A percentile compares a stretch with the other conserved stretches of the same genome.
These are phyloP conservation scores for Coleophora flavipennella DNA, from an alignment of 2,888 invertebrate genomes.

Conservation along the genomic window DNA sequence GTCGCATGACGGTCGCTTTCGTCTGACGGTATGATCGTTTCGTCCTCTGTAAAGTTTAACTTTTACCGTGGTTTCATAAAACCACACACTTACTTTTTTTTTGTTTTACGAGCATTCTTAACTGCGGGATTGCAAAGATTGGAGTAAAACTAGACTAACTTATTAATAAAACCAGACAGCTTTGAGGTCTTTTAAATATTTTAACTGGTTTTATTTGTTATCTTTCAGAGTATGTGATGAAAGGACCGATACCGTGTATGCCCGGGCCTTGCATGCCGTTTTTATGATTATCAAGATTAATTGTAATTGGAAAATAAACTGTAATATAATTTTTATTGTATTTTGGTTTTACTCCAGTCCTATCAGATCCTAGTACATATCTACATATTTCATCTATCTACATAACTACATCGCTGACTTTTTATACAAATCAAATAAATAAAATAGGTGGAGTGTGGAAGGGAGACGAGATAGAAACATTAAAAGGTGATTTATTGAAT, in stretches of 20 bases:
- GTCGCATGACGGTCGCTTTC: no score
- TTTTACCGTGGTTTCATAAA: no score
- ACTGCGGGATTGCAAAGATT: conserved; percentile 10
- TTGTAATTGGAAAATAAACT: not conserved
- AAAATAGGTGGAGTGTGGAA: no score
- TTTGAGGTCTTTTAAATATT: conserved; percentile 2
- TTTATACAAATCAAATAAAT: no score
- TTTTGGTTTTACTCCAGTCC: conserved; percentile 33
- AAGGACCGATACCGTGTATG: conserved; percentile 26
- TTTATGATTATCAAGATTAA: not conserved
- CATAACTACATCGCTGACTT: no score
- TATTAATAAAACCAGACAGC: conserved; percentile 5
- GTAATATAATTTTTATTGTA: conserved; percentile 9
- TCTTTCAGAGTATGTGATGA: conserved; percentile 45
- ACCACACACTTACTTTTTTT: no score
- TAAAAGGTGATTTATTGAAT: no score
- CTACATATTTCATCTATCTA: no score
- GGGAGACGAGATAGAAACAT: no score
- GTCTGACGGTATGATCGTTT: no score
- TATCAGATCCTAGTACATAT: conserved; percentile 1
- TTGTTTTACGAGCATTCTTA: no score
- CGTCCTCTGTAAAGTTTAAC: no score
- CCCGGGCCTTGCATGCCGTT: not conserved
- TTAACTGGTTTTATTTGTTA: conserved; percentile 21
- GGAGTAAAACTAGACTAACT: conserved; percentile 24